phyloP scores from a whole-genome alignment of 2,797 vertebrate species.

The Chloroceryle inda region DNA sequence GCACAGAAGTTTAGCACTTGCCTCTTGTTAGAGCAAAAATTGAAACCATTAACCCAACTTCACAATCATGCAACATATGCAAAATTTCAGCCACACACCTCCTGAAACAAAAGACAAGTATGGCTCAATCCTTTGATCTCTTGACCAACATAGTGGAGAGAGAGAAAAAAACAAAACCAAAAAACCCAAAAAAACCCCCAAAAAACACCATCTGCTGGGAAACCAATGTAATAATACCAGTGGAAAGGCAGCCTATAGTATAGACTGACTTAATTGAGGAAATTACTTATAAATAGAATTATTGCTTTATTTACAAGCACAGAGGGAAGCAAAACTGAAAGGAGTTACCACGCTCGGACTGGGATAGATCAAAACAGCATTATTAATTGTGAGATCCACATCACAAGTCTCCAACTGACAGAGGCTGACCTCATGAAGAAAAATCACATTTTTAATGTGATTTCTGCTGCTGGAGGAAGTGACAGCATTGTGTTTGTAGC shows the following conservation, averaged over 20 bases:
- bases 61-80: constrained; percentile 51
- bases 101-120: constrained; percentile 49
- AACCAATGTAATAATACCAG: constrained; percentile 64
- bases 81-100: constrained; percentile 73
- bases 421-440: neutral
- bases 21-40: constrained; percentile 63
- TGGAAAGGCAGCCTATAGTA: constrained; percentile 28
- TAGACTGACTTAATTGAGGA: constrained; percentile 54
- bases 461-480: constrained; percentile 45
- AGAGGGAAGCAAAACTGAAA: constrained; percentile 35
- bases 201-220: constrained; percentile 71
- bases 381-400: neutral
- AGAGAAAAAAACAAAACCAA: neutral
- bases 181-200: neutral
- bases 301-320: constrained; percentile 36
- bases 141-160: constrained; percentile 25
- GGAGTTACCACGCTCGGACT: neutral
- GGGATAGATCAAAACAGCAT: neutral
- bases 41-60: constrained; percentile 57
- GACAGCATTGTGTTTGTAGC: constrained; percentile 24
- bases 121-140: constrained; percentile 74
- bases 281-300: constrained; percentile 49
- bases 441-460: constrained; percentile 14
- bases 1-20: constrained; percentile 54
- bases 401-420: constrained; percentile 11